Evolutionary conservation across 1,140 invertebrate species (phyloP).

Genomic region (Daktulosphaira vitifoliae): DNA sequence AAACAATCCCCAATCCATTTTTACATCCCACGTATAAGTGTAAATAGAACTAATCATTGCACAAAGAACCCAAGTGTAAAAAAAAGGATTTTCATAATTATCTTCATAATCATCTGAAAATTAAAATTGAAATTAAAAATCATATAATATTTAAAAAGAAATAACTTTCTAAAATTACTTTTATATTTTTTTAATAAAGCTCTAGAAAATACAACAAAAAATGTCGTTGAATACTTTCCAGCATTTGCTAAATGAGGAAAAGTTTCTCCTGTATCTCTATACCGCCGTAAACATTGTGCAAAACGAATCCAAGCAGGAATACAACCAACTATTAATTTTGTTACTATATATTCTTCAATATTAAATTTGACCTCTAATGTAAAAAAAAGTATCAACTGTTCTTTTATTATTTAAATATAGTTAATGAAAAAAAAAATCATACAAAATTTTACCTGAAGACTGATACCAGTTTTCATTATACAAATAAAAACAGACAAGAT

Average conservation of each 20-base stretch:
- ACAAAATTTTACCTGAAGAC: slow-evolving; percentile 41
- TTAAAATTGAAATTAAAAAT: no score
- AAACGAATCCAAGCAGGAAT: slow-evolving; percentile 82
- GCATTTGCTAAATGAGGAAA: slow-evolving; percentile 71
- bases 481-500: slow-evolving; percentile 57
- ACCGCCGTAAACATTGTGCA: slow-evolving; percentile 74
- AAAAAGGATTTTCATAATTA: slow-evolving; percentile 63
- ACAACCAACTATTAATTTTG: slow-evolving; percentile 52
- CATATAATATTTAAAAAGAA: no score
- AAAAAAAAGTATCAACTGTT: neutral
- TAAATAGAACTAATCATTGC: slow-evolving; percentile 72
- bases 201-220: slow-evolving; percentile 62
- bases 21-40: slow-evolving; percentile 89
- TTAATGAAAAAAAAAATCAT: no score
- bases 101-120: slow-evolving; percentile 52
- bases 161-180: no score
- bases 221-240: slow-evolving; percentile 73
- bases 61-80: slow-evolving; percentile 69
- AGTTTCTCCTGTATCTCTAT: slow-evolving; percentile 52
- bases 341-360: slow-evolving; percentile 23
- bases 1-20: slow-evolving; percentile 98
- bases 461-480: slow-evolving; percentile 46
- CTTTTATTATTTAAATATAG: no score
- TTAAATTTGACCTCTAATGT: slow-evolving; percentile 27
- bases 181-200: slow-evolving; percentile 43